Conservation (phyloP, 2,888 invertebrate genomes). For the Hypselothyrea guttata region DNA sequence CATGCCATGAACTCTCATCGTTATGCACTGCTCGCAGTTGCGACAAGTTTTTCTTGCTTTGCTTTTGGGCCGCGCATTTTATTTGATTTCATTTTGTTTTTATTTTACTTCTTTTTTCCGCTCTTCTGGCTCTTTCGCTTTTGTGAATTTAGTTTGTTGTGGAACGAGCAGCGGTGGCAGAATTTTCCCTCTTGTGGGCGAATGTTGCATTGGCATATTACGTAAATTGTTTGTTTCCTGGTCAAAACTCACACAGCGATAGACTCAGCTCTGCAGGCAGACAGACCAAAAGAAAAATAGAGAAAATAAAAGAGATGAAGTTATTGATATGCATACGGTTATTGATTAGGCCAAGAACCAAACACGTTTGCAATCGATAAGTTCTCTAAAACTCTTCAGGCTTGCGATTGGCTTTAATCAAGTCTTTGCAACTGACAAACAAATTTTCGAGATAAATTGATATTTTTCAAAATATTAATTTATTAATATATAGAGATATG, state of each 20-base stretch:
- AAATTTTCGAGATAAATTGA: too few species aligned
- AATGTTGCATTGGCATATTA: conserved; percentile 61
- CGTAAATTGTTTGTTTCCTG: conserved; percentile 75
- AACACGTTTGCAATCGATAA: conserved; percentile 32
- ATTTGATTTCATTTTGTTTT: conserved; percentile 64
- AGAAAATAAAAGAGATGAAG: neutral
- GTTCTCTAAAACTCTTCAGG: neutral
- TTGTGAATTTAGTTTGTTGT: conserved; percentile 34
- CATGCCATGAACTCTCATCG: conserved; percentile 7
- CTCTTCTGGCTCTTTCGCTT: conserved; percentile 32
- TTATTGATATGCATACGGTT: conserved; percentile 36
- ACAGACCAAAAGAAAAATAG: conserved; percentile 8
- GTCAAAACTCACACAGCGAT: conserved; percentile 28
- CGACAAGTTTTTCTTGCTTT: conserved; percentile 56
- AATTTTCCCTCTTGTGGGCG: conserved; percentile 14
- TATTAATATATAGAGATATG: too few species aligned
- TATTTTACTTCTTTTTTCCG: conserved; percentile 52
- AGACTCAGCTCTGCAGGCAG: conserved; percentile 26
- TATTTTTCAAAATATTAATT: too few species aligned
- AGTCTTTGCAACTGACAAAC: too few species aligned
- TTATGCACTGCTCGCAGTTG: conserved; percentile 29
- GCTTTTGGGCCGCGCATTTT: conserved; percentile 62
- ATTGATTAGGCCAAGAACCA: conserved; percentile 44
- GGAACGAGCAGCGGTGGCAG: neutral
- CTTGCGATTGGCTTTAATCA: too few species aligned